A percentile compares a stretch with the other conserved stretches of the same genome.
Conservation (phyloP, 2,113 vertebrate genomes). For the Chionomys nivalis region DNA sequence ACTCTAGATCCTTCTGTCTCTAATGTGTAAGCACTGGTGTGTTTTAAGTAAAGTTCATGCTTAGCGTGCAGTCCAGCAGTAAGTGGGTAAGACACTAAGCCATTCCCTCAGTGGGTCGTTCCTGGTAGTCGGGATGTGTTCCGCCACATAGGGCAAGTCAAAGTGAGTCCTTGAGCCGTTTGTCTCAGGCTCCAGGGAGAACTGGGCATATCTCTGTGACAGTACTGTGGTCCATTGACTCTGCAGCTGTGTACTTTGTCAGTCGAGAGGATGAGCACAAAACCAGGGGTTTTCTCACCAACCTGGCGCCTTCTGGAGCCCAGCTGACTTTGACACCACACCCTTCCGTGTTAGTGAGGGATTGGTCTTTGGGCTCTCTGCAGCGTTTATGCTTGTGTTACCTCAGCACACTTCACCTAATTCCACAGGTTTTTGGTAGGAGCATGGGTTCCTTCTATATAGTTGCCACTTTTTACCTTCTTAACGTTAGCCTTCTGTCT, state of each 20-base stretch:
- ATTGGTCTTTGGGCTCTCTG: neutral
- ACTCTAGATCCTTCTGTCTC: neutral
- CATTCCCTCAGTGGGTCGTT: neutral
- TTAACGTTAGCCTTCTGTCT: neutral
- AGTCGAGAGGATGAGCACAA: neutral
- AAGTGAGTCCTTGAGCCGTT: neutral
- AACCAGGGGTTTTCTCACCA: neutral
- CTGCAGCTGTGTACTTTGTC: neutral
- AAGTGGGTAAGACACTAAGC: conserved; percentile 30
- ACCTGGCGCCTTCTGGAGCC: neutral
- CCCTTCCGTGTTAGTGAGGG: neutral
- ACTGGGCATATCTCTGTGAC: neutral
- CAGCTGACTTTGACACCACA: neutral
- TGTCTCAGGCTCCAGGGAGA: neutral
- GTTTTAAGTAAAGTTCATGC: conserved; percentile 10
- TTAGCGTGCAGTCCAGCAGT: conserved; percentile 44
- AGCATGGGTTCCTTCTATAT: neutral
- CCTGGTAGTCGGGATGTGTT: neutral
- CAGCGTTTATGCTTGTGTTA: neutral
- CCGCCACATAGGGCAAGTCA: neutral
- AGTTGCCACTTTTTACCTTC: neutral
- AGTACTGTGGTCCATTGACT: neutral
- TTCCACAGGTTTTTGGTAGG: neutral
- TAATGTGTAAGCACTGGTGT: no score
- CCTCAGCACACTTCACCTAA: neutral